Conservation (phyloP, 2,888 invertebrate species). For the Brassicogethes aeneus region DNA sequence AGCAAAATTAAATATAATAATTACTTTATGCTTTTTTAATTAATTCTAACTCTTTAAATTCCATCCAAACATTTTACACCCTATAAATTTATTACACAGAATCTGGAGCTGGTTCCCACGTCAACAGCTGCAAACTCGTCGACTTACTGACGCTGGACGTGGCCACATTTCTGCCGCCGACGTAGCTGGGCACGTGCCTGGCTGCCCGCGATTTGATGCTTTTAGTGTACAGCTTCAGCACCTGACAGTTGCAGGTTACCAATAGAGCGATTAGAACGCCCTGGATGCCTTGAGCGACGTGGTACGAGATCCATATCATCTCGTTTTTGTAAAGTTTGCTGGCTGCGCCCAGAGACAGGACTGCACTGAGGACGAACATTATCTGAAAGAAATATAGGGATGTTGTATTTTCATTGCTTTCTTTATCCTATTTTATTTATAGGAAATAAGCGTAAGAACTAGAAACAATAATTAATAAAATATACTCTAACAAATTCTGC, state of each 20-base stretch:
- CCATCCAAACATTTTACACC: too few species aligned
- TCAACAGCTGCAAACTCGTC: conserved; percentile 39
- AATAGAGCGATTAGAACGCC: conserved; percentile 54
- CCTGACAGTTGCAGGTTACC: conserved; percentile 54
- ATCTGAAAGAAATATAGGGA: conserved; percentile 33
- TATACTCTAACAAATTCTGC: too few species aligned
- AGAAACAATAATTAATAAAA: too few species aligned
- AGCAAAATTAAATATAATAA: too few species aligned
- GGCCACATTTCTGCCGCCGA: conserved; percentile 17
- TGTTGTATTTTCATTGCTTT: too few species aligned
- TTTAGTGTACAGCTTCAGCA: conserved; percentile 38
- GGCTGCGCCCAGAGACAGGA: conserved; percentile 36
- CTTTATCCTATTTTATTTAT: too few species aligned
- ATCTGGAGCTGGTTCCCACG: conserved; percentile 41
- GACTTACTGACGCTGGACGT: conserved; percentile 32
- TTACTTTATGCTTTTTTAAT: too few species aligned
- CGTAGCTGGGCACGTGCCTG: conserved; percentile 23
- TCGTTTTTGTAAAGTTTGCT: conserved; percentile 37
- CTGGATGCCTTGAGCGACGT: conserved; percentile 44
- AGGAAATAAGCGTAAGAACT: too few species aligned
- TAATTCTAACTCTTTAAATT: too few species aligned
- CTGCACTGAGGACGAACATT: conserved; percentile 34
- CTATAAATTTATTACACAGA: conserved; percentile 39
- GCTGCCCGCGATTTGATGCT: conserved; percentile 28
- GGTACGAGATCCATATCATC: conserved; percentile 41